Evolutionary conservation across 2,888 invertebrate species (phyloP).

Genomic region (Allygus modestus): DNA sequence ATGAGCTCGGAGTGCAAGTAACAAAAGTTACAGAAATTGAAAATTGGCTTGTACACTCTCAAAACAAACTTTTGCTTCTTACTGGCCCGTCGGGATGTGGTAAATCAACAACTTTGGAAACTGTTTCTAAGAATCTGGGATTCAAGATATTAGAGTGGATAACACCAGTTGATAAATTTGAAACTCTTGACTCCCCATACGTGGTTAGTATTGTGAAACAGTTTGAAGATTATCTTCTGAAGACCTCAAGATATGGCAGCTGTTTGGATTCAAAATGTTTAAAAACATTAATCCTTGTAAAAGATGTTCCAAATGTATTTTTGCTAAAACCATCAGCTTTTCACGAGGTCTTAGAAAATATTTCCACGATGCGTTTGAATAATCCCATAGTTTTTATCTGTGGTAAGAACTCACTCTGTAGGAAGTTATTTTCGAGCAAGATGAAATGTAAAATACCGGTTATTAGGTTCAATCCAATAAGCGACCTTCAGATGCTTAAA

Average conservation of each 20-base stretch:
- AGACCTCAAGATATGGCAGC: slow-evolving; percentile 41
- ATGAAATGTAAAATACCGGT: slow-evolving; percentile 1
- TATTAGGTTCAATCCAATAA: slow-evolving; percentile 53
- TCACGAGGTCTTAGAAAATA: slow-evolving; percentile 44
- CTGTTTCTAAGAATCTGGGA: slow-evolving; percentile 81
- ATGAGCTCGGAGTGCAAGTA: slow-evolving; percentile 84
- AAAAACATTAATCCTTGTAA: slow-evolving; percentile 47
- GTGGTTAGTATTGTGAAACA: slow-evolving; percentile 6
- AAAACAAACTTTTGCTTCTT: slow-evolving; percentile 77
- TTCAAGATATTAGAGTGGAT: slow-evolving; percentile 87
- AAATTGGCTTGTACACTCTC: slow-evolving; percentile 78
- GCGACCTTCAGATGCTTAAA: slow-evolving; percentile 35
- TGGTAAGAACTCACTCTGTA: slow-evolving; percentile 19
- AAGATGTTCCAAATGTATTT: slow-evolving; percentile 57
- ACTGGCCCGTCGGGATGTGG: slow-evolving; percentile 92
- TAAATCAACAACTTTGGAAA: slow-evolving; percentile 85
- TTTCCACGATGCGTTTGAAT: neutral
- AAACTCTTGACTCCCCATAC: neutral
- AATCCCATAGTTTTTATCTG: slow-evolving; percentile 52
- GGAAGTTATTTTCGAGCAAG: slow-evolving; percentile 38
- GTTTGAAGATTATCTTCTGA: slow-evolving; percentile 48
- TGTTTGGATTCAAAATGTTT: neutral
- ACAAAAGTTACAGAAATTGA: slow-evolving; percentile 87
- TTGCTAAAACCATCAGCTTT: slow-evolving; percentile 27
- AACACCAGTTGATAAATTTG: slow-evolving; percentile 82